Conservation (phyloP, 2,113 vertebrate genomes). For the Quiscalus mexicanus region DNA sequence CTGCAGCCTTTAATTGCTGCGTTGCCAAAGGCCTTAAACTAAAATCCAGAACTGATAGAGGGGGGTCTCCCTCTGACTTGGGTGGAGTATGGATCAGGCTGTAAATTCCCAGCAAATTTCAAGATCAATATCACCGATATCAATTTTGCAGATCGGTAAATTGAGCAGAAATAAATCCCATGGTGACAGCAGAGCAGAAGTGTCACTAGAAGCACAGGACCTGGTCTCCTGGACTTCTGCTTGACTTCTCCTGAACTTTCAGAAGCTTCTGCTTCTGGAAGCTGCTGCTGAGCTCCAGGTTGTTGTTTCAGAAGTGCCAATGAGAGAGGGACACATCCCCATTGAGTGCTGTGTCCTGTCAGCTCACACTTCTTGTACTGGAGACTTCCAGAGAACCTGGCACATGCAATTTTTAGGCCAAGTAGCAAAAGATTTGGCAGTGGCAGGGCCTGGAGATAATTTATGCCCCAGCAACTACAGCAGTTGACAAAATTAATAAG, state of each 20-base stretch:
- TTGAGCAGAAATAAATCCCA: not conserved
- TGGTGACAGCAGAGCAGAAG: not conserved
- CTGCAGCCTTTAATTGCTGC: not conserved
- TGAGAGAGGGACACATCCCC: not conserved
- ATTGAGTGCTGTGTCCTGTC: not conserved
- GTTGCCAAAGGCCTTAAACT: not conserved
- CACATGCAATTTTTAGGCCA: not conserved
- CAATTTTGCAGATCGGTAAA: not conserved
- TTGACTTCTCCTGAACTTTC: not conserved
- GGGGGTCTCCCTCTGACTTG: not conserved
- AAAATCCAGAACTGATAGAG: not conserved
- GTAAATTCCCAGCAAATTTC: not conserved
- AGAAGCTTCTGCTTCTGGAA: not conserved
- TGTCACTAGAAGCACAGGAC: not conserved
- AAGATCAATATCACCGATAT: not conserved
- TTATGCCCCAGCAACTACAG: not conserved
- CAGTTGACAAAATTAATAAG: not conserved
- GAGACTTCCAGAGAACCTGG: not conserved
- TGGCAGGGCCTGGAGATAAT: not conserved
- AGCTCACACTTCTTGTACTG: rapidly evolving
- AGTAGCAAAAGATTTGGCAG: not conserved
- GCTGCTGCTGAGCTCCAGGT: not conserved
- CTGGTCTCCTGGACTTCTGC: not conserved
- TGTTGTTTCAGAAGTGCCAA: not conserved
- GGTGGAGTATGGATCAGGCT: not conserved